These are phyloP conservation scores for Eremophila alpestris DNA, from an alignment of 2,797 vertebrate species.

Conservation along the genomic window DNA sequence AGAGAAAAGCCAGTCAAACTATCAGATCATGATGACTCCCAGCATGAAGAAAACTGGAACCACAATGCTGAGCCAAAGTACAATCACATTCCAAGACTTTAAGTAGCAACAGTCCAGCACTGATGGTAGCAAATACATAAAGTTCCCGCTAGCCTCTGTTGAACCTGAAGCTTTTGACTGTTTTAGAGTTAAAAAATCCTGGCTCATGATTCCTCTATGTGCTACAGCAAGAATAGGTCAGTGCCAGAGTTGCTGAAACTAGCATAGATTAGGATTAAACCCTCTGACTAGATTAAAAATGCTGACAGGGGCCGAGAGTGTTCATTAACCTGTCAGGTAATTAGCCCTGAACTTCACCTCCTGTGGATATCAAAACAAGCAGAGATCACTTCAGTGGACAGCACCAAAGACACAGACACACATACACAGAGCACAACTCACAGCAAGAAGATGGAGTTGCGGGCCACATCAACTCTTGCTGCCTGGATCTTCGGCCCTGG, in stretches of 20 bases:
- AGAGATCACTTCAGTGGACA: neutral
- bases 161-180: neutral
- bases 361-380: neutral
- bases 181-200: neutral
- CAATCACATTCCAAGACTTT: neutral
- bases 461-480: conserved; percentile 98
- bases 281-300: neutral
- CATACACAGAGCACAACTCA: conserved; percentile 75
- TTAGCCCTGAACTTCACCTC: neutral
- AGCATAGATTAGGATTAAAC: neutral
- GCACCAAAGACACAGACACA: neutral
- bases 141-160: neutral
- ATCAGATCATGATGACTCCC: neutral
- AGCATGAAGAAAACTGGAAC: neutral
- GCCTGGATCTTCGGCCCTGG: conserved; percentile 95
- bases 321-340: neutral
- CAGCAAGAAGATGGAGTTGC: conserved; percentile 91
- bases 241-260: neutral
- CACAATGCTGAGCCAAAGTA: neutral
- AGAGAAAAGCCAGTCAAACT: neutral
- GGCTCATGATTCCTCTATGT: neutral
- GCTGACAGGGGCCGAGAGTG: neutral
- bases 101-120: neutral
- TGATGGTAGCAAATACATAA: neutral
- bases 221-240: neutral